These are phyloP conservation scores for Sparidentex hasta DNA, from an alignment of 2,797 vertebrate species.

Conservation along the genomic window DNA sequence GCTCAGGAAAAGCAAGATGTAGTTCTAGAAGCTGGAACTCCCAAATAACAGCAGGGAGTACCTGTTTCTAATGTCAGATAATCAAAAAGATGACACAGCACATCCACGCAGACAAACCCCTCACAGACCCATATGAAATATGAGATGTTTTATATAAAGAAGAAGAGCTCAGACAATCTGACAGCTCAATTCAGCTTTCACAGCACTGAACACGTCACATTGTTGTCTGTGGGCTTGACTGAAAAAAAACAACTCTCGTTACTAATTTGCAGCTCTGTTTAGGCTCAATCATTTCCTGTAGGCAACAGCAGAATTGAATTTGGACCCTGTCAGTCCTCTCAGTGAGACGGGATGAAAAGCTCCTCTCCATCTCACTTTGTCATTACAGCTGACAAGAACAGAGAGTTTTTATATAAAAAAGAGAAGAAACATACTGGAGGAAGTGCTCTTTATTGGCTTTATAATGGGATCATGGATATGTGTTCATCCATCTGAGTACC, in stretches of 20 bases:
- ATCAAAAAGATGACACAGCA: not conserved
- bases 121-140: not conserved
- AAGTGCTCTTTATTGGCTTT: conserved; percentile 43
- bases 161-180: not conserved
- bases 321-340: not conserved
- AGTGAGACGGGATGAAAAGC: not conserved
- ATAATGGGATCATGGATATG: conserved; percentile 41
- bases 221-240: not conserved
- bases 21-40: not conserved
- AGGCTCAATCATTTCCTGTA: too few relatives aligned
- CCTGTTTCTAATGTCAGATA: not conserved
- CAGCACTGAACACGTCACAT: not conserved
- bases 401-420: not conserved
- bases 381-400: not conserved
- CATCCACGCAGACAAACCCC: too few relatives aligned
- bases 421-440: not conserved
- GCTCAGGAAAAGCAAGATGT: not conserved
- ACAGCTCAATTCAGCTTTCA: not conserved
- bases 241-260: not conserved
- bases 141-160: not conserved
- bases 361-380: not conserved
- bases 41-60: not conserved
- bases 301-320: too few relatives aligned
- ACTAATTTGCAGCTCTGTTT: not conserved
- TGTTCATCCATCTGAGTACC: conserved; percentile 7